Conservation (phyloP, 2,113 vertebrate genomes). For the Vulpes ferrilata region DNA sequence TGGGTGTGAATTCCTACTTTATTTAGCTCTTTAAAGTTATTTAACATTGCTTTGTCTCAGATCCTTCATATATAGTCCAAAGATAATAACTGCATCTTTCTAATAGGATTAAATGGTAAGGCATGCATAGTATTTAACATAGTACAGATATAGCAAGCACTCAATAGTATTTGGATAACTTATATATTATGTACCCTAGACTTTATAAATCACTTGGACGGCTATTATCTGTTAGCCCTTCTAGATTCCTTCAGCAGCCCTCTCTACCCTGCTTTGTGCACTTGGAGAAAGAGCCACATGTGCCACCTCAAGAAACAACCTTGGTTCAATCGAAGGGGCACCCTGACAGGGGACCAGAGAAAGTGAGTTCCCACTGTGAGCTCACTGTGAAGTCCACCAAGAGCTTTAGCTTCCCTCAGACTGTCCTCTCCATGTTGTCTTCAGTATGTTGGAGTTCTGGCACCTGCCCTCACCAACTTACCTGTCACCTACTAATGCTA, state of each 20-base stretch:
- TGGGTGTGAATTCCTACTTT: conserved; percentile 16
- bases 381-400: background rate
- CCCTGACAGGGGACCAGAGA: background rate
- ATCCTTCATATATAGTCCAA: background rate
- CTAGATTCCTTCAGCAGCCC: background rate
- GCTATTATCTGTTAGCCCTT: background rate
- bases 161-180: background rate
- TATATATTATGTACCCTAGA: background rate
- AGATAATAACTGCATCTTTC: background rate
- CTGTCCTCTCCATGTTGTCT: background rate
- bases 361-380: background rate
- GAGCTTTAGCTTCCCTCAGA: background rate
- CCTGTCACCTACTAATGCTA: too few species aligned
- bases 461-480: background rate
- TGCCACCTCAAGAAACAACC: background rate
- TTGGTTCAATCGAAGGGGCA: background rate
- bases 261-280: background rate
- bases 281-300: background rate
- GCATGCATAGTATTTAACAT: background rate
- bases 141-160: background rate
- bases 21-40: conserved; percentile 28
- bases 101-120: background rate
- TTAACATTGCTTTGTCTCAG: background rate
- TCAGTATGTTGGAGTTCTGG: background rate
- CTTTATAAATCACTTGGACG: background rate